Conservation (phyloP, 2,113 vertebrate genomes). For the Dromaius novaehollandiae region DNA sequence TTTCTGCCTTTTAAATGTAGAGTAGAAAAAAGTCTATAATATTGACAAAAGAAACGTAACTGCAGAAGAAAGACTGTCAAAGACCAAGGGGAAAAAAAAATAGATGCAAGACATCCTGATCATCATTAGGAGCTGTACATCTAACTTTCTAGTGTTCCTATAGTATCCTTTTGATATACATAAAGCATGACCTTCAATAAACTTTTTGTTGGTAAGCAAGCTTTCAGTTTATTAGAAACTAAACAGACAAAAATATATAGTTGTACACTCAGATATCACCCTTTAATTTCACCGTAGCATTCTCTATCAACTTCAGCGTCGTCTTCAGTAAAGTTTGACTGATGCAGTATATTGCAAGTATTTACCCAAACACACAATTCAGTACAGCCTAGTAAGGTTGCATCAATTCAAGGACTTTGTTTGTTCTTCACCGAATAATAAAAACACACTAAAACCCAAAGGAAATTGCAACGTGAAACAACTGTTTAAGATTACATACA, state of each 20-base stretch:
- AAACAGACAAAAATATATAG: neutral
- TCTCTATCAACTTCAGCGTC: neutral
- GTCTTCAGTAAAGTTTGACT: neutral
- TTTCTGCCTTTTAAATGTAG: constrained; percentile 14
- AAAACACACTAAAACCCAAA: neutral
- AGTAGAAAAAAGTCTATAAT: constrained; percentile 17
- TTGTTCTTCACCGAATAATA: neutral
- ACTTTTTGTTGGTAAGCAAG: neutral
- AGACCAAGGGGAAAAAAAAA: neutral
- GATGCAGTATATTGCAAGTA: neutral
- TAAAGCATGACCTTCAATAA: neutral
- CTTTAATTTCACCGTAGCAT: neutral
- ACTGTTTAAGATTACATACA: neutral
- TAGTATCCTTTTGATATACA: neutral
- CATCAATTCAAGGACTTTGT: neutral
- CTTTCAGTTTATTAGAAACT: neutral
- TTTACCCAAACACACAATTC: neutral
- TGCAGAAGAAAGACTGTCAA: neutral
- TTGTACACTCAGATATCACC: neutral
- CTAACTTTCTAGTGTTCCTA: neutral
- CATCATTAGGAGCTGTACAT: neutral
- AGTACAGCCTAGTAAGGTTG: neutral
- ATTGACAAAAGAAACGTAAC: neutral
- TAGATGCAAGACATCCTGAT: neutral
- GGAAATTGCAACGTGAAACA: neutral